phyloP scores from a whole-genome alignment of 2,797 vertebrate species.

The Cirrhinus molitorella region DNA sequence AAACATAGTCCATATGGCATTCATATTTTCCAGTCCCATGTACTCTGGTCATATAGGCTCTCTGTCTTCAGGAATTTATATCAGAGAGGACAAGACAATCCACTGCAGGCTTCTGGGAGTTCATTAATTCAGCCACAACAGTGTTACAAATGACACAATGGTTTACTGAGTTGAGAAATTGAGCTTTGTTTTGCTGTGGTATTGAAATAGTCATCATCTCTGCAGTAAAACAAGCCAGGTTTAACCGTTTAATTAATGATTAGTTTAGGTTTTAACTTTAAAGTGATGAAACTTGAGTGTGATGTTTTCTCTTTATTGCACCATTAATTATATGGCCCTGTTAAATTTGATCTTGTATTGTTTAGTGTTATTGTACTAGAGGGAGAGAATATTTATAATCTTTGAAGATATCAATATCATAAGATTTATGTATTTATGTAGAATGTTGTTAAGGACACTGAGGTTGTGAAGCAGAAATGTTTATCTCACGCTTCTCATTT shows the following conservation, averaged over 20 bases:
- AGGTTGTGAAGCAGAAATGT: background rate
- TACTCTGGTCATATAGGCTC: background rate
- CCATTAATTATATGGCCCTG: background rate
- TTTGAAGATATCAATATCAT: background rate
- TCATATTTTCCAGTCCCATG: background rate
- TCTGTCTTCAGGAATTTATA: background rate
- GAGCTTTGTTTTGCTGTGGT: background rate
- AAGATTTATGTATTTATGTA: background rate
- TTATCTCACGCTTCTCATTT: background rate
- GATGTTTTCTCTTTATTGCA: background rate
- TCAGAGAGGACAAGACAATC: background rate
- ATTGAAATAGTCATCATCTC: background rate
- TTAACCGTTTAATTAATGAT: background rate
- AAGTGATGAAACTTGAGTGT: background rate
- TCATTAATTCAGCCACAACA: conserved; percentile 4
- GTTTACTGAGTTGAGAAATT: background rate
- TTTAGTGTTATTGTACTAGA: background rate
- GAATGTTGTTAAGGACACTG: background rate
- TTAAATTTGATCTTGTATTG: background rate
- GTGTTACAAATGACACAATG: background rate
- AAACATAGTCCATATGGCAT: background rate
- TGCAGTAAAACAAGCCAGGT: background rate
- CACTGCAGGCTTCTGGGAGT: background rate
- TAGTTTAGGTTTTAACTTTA: background rate
- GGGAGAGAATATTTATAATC: background rate